Percentiles rank a stretch among this genome's conserved stretches.
Conservation (phyloP, 2,113 vertebrate species). For the Lasiurus borealis region DNA sequence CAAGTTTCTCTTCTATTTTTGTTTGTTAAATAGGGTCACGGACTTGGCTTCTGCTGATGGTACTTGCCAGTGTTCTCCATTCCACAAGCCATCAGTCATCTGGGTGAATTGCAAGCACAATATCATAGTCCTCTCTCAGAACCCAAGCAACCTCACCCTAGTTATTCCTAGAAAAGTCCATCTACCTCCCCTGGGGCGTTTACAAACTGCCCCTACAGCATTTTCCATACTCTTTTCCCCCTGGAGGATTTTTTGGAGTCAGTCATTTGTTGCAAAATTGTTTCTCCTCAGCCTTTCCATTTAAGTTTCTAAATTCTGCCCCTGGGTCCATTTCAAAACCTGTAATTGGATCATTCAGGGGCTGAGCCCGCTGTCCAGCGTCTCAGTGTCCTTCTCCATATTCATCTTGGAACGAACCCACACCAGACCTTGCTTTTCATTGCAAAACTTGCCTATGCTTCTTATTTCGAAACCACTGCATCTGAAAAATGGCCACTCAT, state of each 20-base stretch:
- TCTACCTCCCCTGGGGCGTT: not conserved
- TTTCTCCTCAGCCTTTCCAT: constrained; percentile 47
- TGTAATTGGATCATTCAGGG: constrained; percentile 57
- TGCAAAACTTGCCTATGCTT: too few species aligned
- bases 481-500: too few species aligned
- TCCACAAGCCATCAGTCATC: not conserved
- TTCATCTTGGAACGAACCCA: too few species aligned
- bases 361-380: not conserved
- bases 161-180: constrained; percentile 32
- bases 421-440: too few species aligned
- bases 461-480: too few species aligned
- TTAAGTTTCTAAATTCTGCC: constrained; percentile 69
- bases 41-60: not conserved
- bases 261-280: constrained; percentile 66
- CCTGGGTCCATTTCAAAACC: constrained; percentile 62
- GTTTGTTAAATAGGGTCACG: not conserved
- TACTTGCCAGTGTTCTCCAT: not conserved
- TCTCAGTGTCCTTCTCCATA: too few species aligned
- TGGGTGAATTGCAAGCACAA: not conserved
- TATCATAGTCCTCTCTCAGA: not conserved
- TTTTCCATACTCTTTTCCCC: constrained; percentile 45
- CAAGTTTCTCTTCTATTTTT: not conserved
- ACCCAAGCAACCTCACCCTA: constrained; percentile 8
- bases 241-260: constrained; percentile 9
- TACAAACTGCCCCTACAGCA: constrained; percentile 8